phyloP scores from a whole-genome alignment of 2,888 invertebrate species.

The Parnassius smintheus region DNA sequence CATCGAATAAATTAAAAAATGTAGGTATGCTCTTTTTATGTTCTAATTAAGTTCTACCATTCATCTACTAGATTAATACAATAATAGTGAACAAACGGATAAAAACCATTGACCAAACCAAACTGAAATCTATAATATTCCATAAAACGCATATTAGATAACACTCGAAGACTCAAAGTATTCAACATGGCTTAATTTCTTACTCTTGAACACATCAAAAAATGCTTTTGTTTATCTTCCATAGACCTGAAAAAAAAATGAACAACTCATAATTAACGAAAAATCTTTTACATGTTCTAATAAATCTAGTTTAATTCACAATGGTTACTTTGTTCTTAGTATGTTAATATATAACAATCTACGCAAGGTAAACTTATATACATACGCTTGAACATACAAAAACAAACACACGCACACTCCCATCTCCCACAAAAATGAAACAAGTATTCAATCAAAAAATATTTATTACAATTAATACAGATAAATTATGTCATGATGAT shows the following conservation, averaged over 20 bases:
- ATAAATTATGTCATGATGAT: constrained; percentile 55
- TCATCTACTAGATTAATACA: too few relatives aligned
- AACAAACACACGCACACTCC: not conserved
- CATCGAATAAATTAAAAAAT: too few relatives aligned
- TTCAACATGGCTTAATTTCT: constrained; percentile 8
- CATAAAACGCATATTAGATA: not conserved
- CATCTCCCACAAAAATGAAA: constrained; percentile 16
- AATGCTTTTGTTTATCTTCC: constrained; percentile 29
- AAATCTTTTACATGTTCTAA: not conserved
- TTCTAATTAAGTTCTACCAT: too few relatives aligned
- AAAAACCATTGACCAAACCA: too few relatives aligned
- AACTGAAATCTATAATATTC: too few relatives aligned
- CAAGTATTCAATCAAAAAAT: constrained; percentile 35
- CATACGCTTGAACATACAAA: constrained; percentile 1
- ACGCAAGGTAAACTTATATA: constrained; percentile 4
- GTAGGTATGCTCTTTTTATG: too few relatives aligned
- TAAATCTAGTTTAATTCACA: not conserved
- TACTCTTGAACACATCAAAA: constrained; percentile 28
- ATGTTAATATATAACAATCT: constrained; percentile 5
- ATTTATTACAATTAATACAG: constrained; percentile 49
- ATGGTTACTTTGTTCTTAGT: not conserved
- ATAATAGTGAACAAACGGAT: too few relatives aligned
- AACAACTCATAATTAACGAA: too few relatives aligned
- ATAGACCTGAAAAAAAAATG: constrained; percentile 31
- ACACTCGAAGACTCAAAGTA: not conserved